Evolutionary conservation across 1,140 invertebrate species (phyloP).

Genomic region (Temnothorax curvispinosus): DNA sequence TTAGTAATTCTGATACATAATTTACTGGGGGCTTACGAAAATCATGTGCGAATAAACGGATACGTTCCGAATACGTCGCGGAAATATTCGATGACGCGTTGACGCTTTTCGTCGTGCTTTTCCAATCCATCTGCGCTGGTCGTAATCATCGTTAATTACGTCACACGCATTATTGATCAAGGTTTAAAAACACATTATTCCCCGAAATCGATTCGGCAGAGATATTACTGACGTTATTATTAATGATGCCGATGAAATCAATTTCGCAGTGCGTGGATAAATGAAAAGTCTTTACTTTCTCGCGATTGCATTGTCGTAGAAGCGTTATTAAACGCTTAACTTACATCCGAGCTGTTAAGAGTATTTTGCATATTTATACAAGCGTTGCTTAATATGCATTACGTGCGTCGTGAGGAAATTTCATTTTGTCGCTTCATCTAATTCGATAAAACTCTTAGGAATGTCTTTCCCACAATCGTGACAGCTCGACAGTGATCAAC

Average conservation of each 20-base stretch:
- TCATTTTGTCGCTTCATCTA: not conserved
- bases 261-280: conserved; percentile 11
- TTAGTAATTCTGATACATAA: not conserved
- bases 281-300: conserved; percentile 25
- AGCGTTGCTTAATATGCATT: not conserved
- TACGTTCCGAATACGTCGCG: not conserved
- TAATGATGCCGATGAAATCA: conserved; percentile 42
- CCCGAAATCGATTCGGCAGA: conserved; percentile 34
- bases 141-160: conserved; percentile 40
- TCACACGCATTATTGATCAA: conserved; percentile 55
- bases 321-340: conserved; percentile 18
- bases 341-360: not conserved
- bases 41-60: conserved; percentile 1
- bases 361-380: not conserved
- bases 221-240: conserved; percentile 44
- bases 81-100: not conserved
- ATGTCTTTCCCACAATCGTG: not conserved
- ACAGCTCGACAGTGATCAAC: not conserved
- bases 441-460: not conserved
- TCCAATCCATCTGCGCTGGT: not conserved
- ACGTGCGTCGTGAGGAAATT: not conserved
- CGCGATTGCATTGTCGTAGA: not conserved
- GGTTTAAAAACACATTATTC: conserved; percentile 52
- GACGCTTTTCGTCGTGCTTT: conserved; percentile 21
- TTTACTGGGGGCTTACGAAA: not conserved